phyloP scores from a whole-genome alignment of 1,140 invertebrate genomes.

The Leguminivora glycinivorella region DNA sequence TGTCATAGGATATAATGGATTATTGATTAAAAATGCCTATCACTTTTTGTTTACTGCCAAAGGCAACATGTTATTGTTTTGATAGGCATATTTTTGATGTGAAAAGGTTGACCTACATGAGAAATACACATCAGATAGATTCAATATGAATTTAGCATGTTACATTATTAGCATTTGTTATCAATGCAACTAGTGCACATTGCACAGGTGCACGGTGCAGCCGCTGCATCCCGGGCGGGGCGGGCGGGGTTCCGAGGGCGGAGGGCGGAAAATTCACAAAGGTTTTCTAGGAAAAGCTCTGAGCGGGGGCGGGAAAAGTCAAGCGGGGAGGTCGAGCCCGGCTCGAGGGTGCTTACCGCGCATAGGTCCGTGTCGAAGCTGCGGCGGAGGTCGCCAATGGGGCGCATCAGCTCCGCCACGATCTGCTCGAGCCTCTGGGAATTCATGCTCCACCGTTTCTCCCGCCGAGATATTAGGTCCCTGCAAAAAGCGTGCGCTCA shows the following conservation, averaged over 20 bases:
- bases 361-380: conserved; percentile 72
- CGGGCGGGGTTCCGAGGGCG: neutral
- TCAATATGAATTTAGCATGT: neutral
- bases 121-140: neutral
- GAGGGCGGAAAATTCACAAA: conserved; percentile 14
- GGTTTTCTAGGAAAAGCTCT: neutral
- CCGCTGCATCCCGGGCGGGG: neutral
- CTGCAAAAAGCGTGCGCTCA: conserved; percentile 64
- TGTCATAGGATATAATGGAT: neutral
- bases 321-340: neutral
- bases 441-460: conserved; percentile 74
- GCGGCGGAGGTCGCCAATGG: conserved; percentile 68
- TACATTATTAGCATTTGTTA: neutral
- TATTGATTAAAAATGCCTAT: neutral
- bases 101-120: neutral
- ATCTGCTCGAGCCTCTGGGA: conserved; percentile 72
- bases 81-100: neutral
- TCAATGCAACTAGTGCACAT: conserved; percentile 7
- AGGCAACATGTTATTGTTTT: conserved; percentile 9
- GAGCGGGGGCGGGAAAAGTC: neutral
- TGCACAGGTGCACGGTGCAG: neutral
- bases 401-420: conserved; percentile 73
- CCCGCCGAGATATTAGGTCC: conserved; percentile 52
- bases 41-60: neutral
- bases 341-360: conserved; percentile 57